phyloP scores from a whole-genome alignment of 2,113 vertebrate species.

The Myotis davidii region DNA sequence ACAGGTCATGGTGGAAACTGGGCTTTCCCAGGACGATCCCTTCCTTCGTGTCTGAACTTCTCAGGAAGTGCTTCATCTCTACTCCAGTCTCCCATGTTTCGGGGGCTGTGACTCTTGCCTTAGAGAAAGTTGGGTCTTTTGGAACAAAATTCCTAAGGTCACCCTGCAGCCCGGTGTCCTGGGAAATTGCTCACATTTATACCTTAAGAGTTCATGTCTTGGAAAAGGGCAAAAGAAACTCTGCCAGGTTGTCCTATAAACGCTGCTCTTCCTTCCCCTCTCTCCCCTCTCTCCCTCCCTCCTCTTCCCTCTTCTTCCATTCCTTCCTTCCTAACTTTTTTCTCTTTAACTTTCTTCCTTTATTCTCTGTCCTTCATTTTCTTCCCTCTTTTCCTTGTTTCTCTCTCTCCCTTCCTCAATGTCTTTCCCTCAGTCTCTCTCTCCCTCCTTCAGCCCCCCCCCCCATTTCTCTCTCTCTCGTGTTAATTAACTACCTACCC shows the following conservation, averaged over 20 bases:
- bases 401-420: background rate
- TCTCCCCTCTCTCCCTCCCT: background rate
- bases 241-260: background rate
- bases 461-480: background rate
- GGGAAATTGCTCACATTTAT: background rate
- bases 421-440: background rate
- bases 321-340: background rate
- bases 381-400: background rate
- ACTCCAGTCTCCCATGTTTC: background rate
- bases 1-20: background rate
- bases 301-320: background rate
- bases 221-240: background rate
- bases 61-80: background rate
- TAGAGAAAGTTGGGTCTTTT: background rate
- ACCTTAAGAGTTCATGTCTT: background rate
- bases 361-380: background rate
- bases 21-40: background rate
- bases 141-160: conserved; percentile 2
- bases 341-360: background rate
- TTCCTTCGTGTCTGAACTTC: background rate
- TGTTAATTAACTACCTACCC: background rate
- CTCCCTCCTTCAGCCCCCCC: background rate
- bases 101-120: background rate
- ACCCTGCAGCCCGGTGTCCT: background rate
- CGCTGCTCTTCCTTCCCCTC: background rate